phyloP scores from a whole-genome alignment of 1,140 invertebrate species.

The Microplitis mediator region DNA sequence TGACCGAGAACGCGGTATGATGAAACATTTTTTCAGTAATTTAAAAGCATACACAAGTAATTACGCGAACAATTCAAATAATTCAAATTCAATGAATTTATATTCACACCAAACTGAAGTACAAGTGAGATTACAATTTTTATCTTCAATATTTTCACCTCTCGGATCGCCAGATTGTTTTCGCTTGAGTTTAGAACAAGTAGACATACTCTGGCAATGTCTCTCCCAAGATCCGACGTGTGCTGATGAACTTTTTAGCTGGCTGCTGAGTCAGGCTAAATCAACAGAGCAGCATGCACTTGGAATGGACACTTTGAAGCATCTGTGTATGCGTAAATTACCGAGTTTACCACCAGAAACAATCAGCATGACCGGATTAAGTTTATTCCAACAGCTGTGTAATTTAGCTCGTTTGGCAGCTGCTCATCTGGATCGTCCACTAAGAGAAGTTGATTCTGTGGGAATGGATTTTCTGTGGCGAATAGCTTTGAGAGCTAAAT shows the following conservation, averaged over 20 bases:
- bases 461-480: slow-evolving; percentile 94
- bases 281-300: slow-evolving; percentile 90
- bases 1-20: slow-evolving; percentile 87
- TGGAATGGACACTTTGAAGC: slow-evolving; percentile 82
- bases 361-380: slow-evolving; percentile 90
- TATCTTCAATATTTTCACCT: slow-evolving; percentile 90
- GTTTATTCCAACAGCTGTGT: slow-evolving; percentile 88
- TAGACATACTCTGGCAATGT: slow-evolving; percentile 90
- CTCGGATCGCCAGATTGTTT: slow-evolving; percentile 88
- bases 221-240: slow-evolving; percentile 82
- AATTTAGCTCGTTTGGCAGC: slow-evolving; percentile 78
- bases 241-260: slow-evolving; percentile 89
- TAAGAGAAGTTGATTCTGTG: slow-evolving; percentile 62
- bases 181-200: slow-evolving; percentile 85
- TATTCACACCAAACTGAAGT: slow-evolving; percentile 90
- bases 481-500: slow-evolving; percentile 86
- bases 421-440: slow-evolving; percentile 65
- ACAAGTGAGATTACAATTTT: slow-evolving; percentile 87
- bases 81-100: slow-evolving; percentile 53
- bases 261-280: slow-evolving; percentile 88
- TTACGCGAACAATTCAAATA: slow-evolving; percentile 39
- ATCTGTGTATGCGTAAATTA: slow-evolving; percentile 88
- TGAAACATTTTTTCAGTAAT: slow-evolving; percentile 91
- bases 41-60: slow-evolving; percentile 68
- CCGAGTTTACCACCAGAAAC: slow-evolving; percentile 84